Evolutionary conservation across 1,140 invertebrate genomes (phyloP).

Genomic region (Drosophila rhopaloa): DNA sequence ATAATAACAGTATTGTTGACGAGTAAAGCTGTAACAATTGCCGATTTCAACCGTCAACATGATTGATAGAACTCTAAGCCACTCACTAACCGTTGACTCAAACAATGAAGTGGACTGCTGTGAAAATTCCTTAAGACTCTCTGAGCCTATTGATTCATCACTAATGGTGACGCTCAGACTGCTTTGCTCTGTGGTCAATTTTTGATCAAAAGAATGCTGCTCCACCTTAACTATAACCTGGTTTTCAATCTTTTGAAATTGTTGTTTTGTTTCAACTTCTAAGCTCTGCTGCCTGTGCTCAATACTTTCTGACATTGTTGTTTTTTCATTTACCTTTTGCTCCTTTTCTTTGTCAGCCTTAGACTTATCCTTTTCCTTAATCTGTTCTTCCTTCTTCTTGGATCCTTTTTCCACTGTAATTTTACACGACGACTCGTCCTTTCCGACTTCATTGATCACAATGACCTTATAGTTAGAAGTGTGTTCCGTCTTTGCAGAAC

Average conservation of each 20-base stretch:
- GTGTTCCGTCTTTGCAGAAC: slow-evolving; percentile 88
- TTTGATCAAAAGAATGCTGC: not conserved
- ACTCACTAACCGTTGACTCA: slow-evolving; percentile 25
- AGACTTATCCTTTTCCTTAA: slow-evolving; percentile 79
- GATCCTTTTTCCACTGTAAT: slow-evolving; percentile 87
- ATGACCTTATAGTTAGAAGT: slow-evolving; percentile 92
- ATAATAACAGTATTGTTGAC: not conserved
- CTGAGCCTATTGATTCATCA: not conserved
- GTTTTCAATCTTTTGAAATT: not conserved
- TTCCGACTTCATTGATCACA: slow-evolving; percentile 92
- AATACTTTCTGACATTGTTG: not conserved
- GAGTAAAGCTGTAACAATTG: not conserved
- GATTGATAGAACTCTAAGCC: not conserved
- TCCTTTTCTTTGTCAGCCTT: slow-evolving; percentile 61
- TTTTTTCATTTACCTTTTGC: slow-evolving; percentile 62
- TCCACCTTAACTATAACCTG: not conserved
- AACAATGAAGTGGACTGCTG: not conserved
- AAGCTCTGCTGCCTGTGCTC: not conserved
- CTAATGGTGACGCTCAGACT: not conserved
- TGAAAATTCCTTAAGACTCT: slow-evolving; percentile 3
- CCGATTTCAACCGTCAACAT: not conserved
- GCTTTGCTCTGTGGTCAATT: not conserved
- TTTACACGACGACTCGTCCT: slow-evolving; percentile 91
- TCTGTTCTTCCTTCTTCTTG: slow-evolving; percentile 74
- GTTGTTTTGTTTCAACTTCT: not conserved